Conservation (phyloP, 2,888 invertebrate species). For the Magallana nippona region DNA sequence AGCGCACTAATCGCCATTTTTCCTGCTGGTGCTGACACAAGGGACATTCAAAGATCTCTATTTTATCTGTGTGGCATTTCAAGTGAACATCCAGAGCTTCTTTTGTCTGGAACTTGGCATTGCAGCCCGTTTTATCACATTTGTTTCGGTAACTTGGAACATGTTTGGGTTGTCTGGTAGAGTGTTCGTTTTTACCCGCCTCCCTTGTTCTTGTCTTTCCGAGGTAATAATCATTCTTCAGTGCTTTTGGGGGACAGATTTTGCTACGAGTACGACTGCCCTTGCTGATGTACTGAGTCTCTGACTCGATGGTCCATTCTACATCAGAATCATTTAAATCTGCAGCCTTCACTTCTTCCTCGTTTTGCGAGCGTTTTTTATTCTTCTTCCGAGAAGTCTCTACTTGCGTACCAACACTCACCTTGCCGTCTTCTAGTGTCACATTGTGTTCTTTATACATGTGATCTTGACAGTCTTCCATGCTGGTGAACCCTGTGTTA, state of each 20-base stretch:
- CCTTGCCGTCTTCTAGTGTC: slow-evolving; percentile 49
- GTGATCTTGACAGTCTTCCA: slow-evolving; percentile 78
- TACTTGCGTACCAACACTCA: slow-evolving; percentile 75
- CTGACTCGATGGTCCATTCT: slow-evolving; percentile 63
- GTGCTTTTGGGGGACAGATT: slow-evolving; percentile 67
- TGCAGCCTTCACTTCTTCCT: slow-evolving; percentile 46
- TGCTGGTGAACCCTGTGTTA: slow-evolving; percentile 74
- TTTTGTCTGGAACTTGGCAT: slow-evolving; percentile 81
- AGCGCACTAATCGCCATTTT: slow-evolving; percentile 85
- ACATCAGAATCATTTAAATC: slow-evolving; percentile 62
- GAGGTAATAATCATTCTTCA: slow-evolving; percentile 71
- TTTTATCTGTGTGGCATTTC: slow-evolving; percentile 82
- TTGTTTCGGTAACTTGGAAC: slow-evolving; percentile 52
- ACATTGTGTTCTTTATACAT: slow-evolving; percentile 73
- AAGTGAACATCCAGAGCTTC: slow-evolving; percentile 85
- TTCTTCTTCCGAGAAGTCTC: slow-evolving; percentile 60
- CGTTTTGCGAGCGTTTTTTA: slow-evolving; percentile 61
- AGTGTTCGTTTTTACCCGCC: slow-evolving; percentile 21
- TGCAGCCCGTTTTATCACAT: slow-evolving; percentile 63
- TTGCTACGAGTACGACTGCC: slow-evolving; percentile 63
- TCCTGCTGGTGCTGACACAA: slow-evolving; percentile 84
- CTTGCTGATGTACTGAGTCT: slow-evolving; percentile 51
- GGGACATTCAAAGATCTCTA: slow-evolving; percentile 83
- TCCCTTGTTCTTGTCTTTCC: slow-evolving; percentile 58
- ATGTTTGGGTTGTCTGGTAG: slow-evolving; percentile 23